Conservation (phyloP, 1,140 invertebrate genomes). For the Pachypsylla venusta region DNA sequence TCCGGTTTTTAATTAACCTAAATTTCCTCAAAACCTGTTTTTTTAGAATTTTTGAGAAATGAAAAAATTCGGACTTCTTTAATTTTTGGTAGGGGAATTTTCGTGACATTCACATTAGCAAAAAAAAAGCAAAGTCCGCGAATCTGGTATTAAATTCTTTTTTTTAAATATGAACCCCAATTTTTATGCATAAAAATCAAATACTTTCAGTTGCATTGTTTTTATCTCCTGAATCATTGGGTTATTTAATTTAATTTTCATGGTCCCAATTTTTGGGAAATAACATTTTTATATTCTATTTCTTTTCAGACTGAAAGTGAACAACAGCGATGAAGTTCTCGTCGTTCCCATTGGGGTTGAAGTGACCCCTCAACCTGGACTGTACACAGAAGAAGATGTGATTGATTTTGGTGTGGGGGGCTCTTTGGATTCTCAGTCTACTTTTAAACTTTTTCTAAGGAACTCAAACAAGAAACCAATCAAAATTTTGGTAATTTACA, state of each 20-base stretch:
- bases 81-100: too few species aligned
- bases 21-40: too few species aligned
- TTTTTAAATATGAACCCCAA: too few species aligned
- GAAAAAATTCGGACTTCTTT: too few species aligned
- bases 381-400: constrained; percentile 58
- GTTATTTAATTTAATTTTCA: not conserved
- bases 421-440: constrained; percentile 46
- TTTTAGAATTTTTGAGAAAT: too few species aligned
- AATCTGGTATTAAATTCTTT: too few species aligned
- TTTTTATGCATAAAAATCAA: too few species aligned
- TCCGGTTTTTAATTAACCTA: too few species aligned
- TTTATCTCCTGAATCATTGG: not conserved
- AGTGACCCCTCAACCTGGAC: constrained; percentile 52
- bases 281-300: constrained; percentile 10
- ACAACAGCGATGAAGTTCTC: constrained; percentile 26
- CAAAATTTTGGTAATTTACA: constrained; percentile 48
- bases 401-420: constrained; percentile 73
- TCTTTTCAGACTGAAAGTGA: constrained; percentile 37
- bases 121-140: too few species aligned
- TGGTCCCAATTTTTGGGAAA: not conserved
- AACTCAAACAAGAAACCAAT: constrained; percentile 56
- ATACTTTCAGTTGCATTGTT: not conserved
- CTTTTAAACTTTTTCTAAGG: constrained; percentile 46
- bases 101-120: too few species aligned
- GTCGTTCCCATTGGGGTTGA: constrained; percentile 78